phyloP scores from a whole-genome alignment of 2,797 vertebrate species.

The Tachyglossus aculeatus region DNA sequence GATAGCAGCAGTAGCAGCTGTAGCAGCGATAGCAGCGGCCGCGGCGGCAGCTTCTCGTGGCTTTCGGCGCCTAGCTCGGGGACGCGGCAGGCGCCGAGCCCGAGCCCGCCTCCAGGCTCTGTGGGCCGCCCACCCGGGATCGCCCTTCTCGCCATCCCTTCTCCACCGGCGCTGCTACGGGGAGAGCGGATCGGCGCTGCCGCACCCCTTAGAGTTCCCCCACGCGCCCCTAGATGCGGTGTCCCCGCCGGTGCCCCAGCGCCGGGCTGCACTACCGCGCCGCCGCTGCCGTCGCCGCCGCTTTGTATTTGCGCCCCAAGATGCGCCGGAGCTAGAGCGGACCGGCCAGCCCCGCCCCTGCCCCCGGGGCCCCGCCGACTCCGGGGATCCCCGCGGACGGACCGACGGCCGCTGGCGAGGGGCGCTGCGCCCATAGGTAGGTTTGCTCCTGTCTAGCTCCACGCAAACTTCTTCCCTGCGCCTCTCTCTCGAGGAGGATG shows the following conservation, averaged over 20 bases:
- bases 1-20: background rate
- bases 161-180: no score
- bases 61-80: background rate
- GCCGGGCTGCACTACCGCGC: slow-evolving; percentile 27
- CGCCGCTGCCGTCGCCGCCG: no score
- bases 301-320: slow-evolving; percentile 1
- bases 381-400: slow-evolving; percentile 25
- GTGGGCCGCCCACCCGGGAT: background rate
- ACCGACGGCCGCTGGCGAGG: background rate
- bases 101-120: background rate
- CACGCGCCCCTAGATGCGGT: no score
- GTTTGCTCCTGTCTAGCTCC: background rate
- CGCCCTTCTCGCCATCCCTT: background rate
- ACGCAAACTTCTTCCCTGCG: no score
- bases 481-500: background rate
- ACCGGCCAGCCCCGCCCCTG: background rate
- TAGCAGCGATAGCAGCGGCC: background rate
- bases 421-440: background rate
- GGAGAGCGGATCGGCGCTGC: no score
- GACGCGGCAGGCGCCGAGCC: background rate
- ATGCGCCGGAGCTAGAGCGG: slow-evolving; percentile 60
- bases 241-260: slow-evolving; percentile 10
- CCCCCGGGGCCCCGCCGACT: slow-evolving; percentile 28
- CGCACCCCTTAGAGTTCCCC: no score
- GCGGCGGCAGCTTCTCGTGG: background rate